Conservation (phyloP, 2,797 vertebrate genomes). For the Parotocinclus haroldoi region DNA sequence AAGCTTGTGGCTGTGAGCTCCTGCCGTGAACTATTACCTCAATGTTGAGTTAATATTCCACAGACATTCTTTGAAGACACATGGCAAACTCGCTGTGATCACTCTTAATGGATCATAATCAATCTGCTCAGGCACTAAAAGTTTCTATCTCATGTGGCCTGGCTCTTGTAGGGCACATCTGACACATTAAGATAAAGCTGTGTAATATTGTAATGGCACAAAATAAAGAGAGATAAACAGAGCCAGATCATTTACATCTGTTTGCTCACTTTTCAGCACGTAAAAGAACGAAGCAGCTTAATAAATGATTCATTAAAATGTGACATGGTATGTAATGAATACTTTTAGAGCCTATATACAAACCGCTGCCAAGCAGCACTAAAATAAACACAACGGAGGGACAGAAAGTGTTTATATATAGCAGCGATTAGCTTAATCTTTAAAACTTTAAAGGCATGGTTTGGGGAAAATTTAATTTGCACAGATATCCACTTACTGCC, state of each 20-base stretch:
- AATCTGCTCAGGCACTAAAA: slow-evolving; percentile 31
- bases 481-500: no score
- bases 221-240: slow-evolving; percentile 12
- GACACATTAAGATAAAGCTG: slow-evolving; percentile 8
- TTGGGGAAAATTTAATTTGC: no score
- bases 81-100: slow-evolving; percentile 8
- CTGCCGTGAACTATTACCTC: slow-evolving; percentile 46
- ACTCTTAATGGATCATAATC: slow-evolving; percentile 35
- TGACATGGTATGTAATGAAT: slow-evolving; percentile 11
- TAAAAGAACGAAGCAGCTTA: slow-evolving; percentile 18
- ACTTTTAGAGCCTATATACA: not conserved
- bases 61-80: slow-evolving; percentile 34
- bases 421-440: not conserved
- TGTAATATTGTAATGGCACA: slow-evolving; percentile 20
- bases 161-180: not conserved
- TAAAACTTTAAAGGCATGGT: no score
- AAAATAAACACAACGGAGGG: slow-evolving; percentile 1
- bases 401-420: slow-evolving; percentile 11
- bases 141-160: not conserved
- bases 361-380: not conserved
- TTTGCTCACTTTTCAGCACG: not conserved
- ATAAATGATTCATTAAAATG: slow-evolving; percentile 32
- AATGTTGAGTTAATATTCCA: slow-evolving; percentile 34
- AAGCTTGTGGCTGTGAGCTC: slow-evolving; percentile 39
- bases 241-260: slow-evolving; percentile 7